A percentile compares a stretch with the other conserved stretches of the same genome.
Evolutionary conservation across 2,113 vertebrate species (phyloP).

Genomic region (Pteruthius melanotis): DNA sequence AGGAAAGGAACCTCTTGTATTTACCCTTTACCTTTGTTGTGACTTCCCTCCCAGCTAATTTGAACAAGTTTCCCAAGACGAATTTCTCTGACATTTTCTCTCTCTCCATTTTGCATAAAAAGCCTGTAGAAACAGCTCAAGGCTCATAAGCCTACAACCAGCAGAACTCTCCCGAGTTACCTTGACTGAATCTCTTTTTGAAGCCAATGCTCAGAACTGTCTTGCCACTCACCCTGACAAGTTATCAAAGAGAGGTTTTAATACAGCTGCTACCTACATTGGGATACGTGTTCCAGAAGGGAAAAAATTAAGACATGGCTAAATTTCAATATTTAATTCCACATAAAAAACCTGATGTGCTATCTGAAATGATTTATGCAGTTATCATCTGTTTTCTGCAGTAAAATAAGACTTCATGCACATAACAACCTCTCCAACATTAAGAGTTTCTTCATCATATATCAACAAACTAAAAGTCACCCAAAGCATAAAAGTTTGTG

Average conservation of each 20-base stretch:
- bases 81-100: neutral
- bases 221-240: neutral
- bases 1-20: neutral
- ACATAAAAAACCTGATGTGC: neutral
- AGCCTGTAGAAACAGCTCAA: neutral
- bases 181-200: neutral
- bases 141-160: neutral
- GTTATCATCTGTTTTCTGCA: neutral
- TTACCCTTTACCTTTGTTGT: neutral
- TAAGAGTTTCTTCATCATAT: neutral
- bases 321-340: neutral
- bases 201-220: neutral
- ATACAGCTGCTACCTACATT: neutral
- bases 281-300: neutral
- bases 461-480: neutral
- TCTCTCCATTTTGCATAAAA: neutral
- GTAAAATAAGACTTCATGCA: neutral
- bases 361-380: neutral
- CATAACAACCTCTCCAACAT: neutral
- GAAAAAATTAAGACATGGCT: neutral
- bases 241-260: neutral
- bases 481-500: neutral
- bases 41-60: accelerated
- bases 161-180: neutral
- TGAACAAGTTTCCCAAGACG: neutral